Evolutionary conservation across 2,888 invertebrate species (phyloP).

Genomic region (Stenotaenia linearis): DNA sequence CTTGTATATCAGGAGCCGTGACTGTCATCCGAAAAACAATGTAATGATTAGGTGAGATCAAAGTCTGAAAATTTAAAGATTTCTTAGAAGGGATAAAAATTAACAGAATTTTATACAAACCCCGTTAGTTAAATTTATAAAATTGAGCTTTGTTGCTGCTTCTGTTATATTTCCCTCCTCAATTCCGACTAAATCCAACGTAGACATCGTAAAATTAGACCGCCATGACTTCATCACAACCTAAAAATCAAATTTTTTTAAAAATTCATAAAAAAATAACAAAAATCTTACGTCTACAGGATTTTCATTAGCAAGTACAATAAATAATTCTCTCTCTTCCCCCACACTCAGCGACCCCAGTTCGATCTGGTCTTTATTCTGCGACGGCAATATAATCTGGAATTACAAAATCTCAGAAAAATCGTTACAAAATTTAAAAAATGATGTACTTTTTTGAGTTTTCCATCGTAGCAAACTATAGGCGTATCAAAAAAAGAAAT

Average conservation of each 20-base stretch:
- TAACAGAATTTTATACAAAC: constrained; percentile 45
- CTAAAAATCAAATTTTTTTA: constrained; percentile 33
- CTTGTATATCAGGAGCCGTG: constrained; percentile 62
- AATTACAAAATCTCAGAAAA: constrained; percentile 45
- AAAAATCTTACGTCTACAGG: constrained; percentile 62
- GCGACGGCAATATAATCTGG: constrained; percentile 14
- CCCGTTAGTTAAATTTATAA: constrained; percentile 48
- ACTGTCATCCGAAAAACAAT: constrained; percentile 67
- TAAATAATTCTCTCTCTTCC: constrained; percentile 62
- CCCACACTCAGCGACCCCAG: constrained; percentile 53
- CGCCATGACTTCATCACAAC: constrained; percentile 50
- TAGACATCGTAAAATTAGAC: constrained; percentile 57
- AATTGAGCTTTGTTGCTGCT: constrained; percentile 44
- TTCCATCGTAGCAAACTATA: constrained; percentile 66
- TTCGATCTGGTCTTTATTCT: constrained; percentile 45
- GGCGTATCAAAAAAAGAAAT: constrained; percentile 65
- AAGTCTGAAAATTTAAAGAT: too few species aligned
- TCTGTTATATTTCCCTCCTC: constrained; percentile 50
- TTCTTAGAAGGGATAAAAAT: too few species aligned
- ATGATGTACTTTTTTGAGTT: constrained; percentile 54
- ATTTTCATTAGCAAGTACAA: constrained; percentile 68
- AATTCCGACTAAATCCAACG: constrained; percentile 55
- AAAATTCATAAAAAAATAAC: constrained; percentile 30
- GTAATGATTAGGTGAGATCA: constrained; percentile 54
- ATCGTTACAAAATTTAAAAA: background rate